Conservation (phyloP, 2,888 invertebrate species). For the Platerodrilus igneus region DNA sequence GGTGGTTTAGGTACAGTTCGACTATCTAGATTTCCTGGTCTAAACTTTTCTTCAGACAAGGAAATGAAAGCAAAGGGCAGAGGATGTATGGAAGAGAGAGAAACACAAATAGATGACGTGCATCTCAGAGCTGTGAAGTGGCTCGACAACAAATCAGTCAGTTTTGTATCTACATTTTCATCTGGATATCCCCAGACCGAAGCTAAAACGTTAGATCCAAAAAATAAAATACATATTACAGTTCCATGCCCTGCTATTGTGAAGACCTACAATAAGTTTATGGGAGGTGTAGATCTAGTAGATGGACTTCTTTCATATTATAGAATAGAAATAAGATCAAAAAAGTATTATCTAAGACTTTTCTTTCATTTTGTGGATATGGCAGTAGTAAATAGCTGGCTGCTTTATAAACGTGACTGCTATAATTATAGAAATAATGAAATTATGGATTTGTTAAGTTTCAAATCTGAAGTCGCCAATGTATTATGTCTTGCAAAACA, state of each 20-base stretch:
- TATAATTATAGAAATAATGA: too few relatives aligned
- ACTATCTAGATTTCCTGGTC: too few relatives aligned
- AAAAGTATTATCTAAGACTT: slow-evolving; percentile 21
- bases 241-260: slow-evolving; percentile 1
- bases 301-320: slow-evolving; percentile 5
- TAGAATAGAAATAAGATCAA: slow-evolving; percentile 1
- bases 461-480: too few relatives aligned
- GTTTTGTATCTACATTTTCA: slow-evolving; percentile 4
- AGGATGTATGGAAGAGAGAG: background rate
- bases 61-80: slow-evolving; percentile 5
- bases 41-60: too few relatives aligned
- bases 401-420: too few relatives aligned
- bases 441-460: too few relatives aligned
- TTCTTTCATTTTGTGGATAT: too few relatives aligned
- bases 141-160: slow-evolving; percentile 3
- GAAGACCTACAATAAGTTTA: slow-evolving; percentile 4
- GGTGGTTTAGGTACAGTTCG: too few relatives aligned
- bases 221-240: background rate
- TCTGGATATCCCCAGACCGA: background rate
- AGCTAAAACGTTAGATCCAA: background rate
- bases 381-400: too few relatives aligned
- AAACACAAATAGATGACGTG: background rate
- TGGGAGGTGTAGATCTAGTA: slow-evolving; percentile 5
- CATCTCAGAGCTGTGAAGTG: slow-evolving; percentile 2
- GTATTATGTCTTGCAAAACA: too few relatives aligned